Evolutionary conservation across 2,888 invertebrate genomes (phyloP).

Genomic region (Synergus umbraculus): DNA sequence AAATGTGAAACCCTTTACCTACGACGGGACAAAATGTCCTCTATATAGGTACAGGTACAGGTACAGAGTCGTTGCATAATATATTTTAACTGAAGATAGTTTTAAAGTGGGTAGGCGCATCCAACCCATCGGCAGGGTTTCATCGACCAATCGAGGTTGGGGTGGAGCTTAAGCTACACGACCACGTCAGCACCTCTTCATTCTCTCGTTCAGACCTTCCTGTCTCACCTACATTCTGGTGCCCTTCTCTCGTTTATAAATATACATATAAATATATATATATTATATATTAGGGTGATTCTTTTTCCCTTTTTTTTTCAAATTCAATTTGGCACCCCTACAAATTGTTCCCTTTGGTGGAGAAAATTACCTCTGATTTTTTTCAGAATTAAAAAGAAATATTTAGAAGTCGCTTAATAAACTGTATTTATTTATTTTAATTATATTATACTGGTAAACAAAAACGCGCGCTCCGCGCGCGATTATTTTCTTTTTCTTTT

Average conservation of each 20-base stretch:
- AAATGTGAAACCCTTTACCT: background rate
- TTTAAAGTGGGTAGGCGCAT: conserved; percentile 64
- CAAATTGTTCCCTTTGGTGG: too few relatives aligned
- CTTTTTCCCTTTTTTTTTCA: too few relatives aligned
- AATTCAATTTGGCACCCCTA: too few relatives aligned
- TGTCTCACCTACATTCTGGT: conserved; percentile 68
- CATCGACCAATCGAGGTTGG: conserved; percentile 73
- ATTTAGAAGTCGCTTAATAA: too few relatives aligned
- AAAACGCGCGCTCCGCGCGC: too few relatives aligned
- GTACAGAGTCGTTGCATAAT: conserved; percentile 57
- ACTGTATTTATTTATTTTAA: too few relatives aligned
- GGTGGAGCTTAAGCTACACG: conserved; percentile 70
- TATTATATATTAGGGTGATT: background rate
- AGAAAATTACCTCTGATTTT: too few relatives aligned
- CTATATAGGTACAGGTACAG: conserved; percentile 32
- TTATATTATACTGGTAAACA: too few relatives aligned
- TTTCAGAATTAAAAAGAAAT: too few relatives aligned
- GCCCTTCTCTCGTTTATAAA: conserved; percentile 47
- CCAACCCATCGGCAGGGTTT: conserved; percentile 70
- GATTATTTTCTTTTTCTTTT: too few relatives aligned
- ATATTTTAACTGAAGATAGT: conserved; percentile 59
- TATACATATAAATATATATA: conserved; percentile 31
- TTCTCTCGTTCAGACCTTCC: conserved; percentile 64
- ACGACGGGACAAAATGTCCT: background rate
- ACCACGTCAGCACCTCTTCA: conserved; percentile 73